Percentiles rank a stretch among this genome's conserved stretches.
Evolutionary conservation across 2,113 vertebrate species (phyloP).

Genomic region (Sinocyclocheilus anophthalmus): DNA sequence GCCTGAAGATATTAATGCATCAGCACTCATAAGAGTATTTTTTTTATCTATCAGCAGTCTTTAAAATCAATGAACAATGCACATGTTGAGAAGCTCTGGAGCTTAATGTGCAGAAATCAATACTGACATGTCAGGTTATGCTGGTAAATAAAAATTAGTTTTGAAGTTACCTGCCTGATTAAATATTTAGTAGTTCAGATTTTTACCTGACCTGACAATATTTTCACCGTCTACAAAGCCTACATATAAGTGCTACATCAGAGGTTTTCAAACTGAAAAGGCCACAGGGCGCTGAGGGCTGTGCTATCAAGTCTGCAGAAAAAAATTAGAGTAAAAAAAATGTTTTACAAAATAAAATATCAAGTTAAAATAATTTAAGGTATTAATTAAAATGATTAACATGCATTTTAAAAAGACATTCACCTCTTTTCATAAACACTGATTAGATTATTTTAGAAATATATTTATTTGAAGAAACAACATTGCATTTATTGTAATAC

Average conservation of each 20-base stretch:
- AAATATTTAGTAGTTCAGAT: neutral
- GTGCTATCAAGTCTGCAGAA: neutral
- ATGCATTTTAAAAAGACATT: neutral
- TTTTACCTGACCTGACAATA: neutral
- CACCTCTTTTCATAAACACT: neutral
- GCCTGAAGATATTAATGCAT: conserved; percentile 17
- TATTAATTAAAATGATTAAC: neutral
- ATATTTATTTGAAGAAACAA: neutral
- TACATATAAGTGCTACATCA: neutral
- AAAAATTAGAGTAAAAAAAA: neutral
- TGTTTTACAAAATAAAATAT: neutral
- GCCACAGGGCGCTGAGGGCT: neutral
- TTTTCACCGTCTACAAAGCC: neutral
- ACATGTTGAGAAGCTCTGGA: neutral
- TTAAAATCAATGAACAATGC: conserved; percentile 9
- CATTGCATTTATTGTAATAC: neutral
- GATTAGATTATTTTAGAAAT: neutral
- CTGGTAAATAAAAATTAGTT: conserved; percentile 6
- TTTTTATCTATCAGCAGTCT: conserved; percentile 30
- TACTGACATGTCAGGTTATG: conserved; percentile 25
- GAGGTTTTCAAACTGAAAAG: neutral
- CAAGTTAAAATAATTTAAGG: neutral
- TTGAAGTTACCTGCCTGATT: conserved; percentile 16
- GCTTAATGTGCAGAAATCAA: neutral
- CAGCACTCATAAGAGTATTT: neutral